Evolutionary conservation across 2,113 vertebrate genomes (phyloP), one percentile per base, ranked within the genome.

Genomic region (Crotalus viridis): DNA sequence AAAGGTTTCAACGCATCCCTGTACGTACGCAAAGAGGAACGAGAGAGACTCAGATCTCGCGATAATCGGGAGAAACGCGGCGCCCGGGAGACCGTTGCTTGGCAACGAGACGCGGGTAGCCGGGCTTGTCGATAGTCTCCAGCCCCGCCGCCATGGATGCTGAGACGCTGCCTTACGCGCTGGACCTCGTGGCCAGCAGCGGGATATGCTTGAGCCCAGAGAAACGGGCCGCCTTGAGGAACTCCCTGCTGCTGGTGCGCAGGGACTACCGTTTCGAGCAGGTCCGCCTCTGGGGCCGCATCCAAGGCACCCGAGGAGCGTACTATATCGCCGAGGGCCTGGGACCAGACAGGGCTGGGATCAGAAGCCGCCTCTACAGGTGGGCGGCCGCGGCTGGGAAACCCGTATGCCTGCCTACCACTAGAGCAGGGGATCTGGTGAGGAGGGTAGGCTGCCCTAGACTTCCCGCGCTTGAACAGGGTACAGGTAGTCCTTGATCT

Each of bases 221-320:
- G 93, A 98, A 98, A 10, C 97, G 96, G 95, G 95, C 98, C 19
- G 98, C 97, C 0, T 96, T 99, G 91, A 97, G 98, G 89, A 96
- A 97, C 0, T 99, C 99, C 1, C 92, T 99, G 13, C 33, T 95
- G 92, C 97, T 99, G n/a, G 93, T 99, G 12, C 98, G 96, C 94
- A 98, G 97, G 61, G 98, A 98, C 94, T 99, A 99, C 96, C 98
- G 98, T 92, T 99, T 99, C 94, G 90, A 95, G 7, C 97, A 98
- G 39, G 97, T 99, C 86, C 94, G 98, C 74, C 98, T 99, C 93
- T 99, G 99, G 99, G 99, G 99, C 61, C 98, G 98, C 95, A 98
- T 99, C 95, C 93, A 98, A 39, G 98, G 98, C n/a, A 85, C 98
- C n/a, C 97, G 97, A 33, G 95, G 94, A 0, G 96, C 98, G 94